phyloP scores from a whole-genome alignment of 2,888 invertebrate genomes.

The Norana najaformis region DNA sequence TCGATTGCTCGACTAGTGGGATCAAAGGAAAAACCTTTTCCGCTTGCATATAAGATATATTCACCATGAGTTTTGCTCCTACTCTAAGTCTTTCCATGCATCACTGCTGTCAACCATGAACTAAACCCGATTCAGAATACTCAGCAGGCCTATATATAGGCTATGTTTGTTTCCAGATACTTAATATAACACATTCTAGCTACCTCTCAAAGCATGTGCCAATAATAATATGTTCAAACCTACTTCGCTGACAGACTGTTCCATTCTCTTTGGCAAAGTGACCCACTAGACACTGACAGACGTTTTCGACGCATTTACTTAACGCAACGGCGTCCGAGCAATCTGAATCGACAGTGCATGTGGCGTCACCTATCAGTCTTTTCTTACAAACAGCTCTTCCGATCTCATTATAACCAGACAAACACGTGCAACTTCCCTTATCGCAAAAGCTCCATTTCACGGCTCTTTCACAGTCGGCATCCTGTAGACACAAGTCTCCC shows the following conservation, averaged over 20 bases:
- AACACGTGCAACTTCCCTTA: slow-evolving; percentile 31
- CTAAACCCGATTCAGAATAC: not conserved
- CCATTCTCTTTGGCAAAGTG: not conserved
- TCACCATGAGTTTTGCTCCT: not conserved
- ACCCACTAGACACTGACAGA: not conserved
- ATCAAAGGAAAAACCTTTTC: not conserved
- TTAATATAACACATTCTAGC: too few relatives aligned
- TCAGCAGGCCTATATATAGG: not conserved
- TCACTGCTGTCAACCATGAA: not conserved
- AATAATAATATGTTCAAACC: not conserved
- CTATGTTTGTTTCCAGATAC: too few relatives aligned
- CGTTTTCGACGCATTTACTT: not conserved
- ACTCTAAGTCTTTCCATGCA: not conserved
- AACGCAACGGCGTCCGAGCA: slow-evolving; percentile 26
- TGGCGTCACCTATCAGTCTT: slow-evolving; percentile 18
- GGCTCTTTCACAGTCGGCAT: slow-evolving; percentile 32
- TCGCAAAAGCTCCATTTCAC: slow-evolving; percentile 36
- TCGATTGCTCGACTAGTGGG: too few relatives aligned
- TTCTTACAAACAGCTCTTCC: not conserved
- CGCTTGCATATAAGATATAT: not conserved
- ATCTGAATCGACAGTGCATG: slow-evolving; percentile 21
- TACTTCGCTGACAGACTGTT: slow-evolving; percentile 17
- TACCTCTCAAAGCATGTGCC: too few relatives aligned
- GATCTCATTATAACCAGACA: slow-evolving; percentile 29
- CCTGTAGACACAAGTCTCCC: slow-evolving; percentile 30